Conservation (phyloP, 2,797 vertebrate species). For the Artibeus jamaicensis region DNA sequence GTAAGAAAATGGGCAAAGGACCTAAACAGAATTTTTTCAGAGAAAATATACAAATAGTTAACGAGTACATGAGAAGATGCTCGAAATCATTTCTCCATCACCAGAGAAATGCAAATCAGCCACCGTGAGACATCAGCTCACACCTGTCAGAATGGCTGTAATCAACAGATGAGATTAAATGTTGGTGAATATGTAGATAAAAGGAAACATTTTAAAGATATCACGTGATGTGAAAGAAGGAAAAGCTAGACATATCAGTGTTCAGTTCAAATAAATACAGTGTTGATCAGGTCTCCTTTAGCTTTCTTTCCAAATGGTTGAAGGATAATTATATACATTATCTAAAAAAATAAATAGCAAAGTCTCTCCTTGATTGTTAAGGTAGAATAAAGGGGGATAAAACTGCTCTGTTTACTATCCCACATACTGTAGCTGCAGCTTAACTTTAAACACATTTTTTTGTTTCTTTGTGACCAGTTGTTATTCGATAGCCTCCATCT, state of each 20-base stretch:
- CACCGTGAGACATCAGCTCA: background rate
- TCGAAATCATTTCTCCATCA: background rate
- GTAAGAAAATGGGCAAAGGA: background rate
- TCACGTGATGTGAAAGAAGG: background rate
- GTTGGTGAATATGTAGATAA: background rate
- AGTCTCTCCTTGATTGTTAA: background rate
- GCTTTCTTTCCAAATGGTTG: background rate
- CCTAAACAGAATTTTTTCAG: background rate
- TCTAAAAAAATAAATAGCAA: background rate
- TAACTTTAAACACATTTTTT: constrained; percentile 30
- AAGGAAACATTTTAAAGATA: background rate
- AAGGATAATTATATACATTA: background rate
- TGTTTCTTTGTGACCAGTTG: constrained; percentile 2
- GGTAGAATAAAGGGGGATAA: background rate
- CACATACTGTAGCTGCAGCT: background rate
- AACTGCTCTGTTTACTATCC: background rate
- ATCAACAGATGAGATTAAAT: background rate
- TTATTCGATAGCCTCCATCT: constrained; percentile 41
- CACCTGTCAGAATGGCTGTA: background rate
- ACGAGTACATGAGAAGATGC: background rate
- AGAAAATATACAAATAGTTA: background rate
- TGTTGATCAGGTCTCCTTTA: background rate
- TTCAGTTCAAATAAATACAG: background rate
- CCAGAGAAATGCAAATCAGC: background rate
- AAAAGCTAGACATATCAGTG: background rate